Base-by-base conservation (phyloP, 2,797 vertebrate genomes). In the Mallotus villosus region DNA sequence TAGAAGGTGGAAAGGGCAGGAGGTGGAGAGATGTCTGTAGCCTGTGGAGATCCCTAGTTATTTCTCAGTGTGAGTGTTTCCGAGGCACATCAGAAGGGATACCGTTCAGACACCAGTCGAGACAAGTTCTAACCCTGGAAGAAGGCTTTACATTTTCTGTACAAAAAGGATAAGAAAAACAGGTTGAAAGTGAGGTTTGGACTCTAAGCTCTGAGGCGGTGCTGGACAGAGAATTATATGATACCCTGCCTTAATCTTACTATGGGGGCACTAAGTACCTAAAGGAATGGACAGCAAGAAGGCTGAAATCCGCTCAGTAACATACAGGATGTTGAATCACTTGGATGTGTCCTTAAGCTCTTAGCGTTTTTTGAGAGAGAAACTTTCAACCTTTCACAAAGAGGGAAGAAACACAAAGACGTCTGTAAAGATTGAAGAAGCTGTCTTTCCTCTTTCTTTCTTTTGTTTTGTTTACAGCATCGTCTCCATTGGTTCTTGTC, bases 241-340 rank as follows among this genome's bases (percentile, higher is more conserved):
- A 70, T 51, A 75, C 62, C 65, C 53, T 4, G 32, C 24, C 46
- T 71, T 63, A 72, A 72, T 76, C 70, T 67, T 21, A 37, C 65
- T 21, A 46, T 53, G 22, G 46, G 53, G 74, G 58, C 65, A 67
- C 46, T 71, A 68, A 63, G 29, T 63, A 62, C 27, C 41, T 14
- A 67, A 14, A 63, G 68, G 63, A 63, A 46, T 16, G n/a, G 27
- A 41, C 27, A 24, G 67, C 55, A 22, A 58, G 17, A 14, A 63
- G 62, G 29, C 29, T 17, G 24, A 11, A 60, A 51, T 66, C 63
- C 55, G n/a, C 41, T 66, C 68, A 25, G 55, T 66, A 29, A 70
- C 73, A 70, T 61, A 68, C 49, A 68, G 22, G 73, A 27, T 53
- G 41, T 62, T 46, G 57, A 55, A 75, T 70, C 68, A 55, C 24